A percentile compares a stretch with the other conserved stretches of the same genome.
These are phyloP conservation scores for Halictus ligatus DNA, from an alignment of 2,888 invertebrate genomes.

Conservation along the genomic window DNA sequence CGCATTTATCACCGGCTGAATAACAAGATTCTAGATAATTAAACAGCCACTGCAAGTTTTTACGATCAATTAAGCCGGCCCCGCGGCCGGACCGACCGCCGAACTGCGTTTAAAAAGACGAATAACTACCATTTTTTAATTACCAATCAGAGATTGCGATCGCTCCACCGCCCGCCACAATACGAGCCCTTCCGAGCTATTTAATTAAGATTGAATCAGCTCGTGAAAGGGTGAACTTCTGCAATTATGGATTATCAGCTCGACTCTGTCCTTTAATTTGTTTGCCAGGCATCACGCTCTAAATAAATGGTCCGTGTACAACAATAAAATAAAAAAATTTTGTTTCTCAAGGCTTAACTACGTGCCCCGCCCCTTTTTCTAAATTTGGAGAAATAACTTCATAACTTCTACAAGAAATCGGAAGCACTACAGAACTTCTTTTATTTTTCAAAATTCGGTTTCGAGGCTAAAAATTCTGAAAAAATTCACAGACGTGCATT, in stretches of 20 bases:
- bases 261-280: not conserved
- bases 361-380: too few species aligned
- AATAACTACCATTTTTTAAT: not conserved
- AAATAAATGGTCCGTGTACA: too few species aligned
- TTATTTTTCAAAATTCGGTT: too few species aligned
- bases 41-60: not conserved
- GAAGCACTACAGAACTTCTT: too few species aligned
- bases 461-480: too few species aligned
- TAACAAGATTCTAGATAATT: not conserved
- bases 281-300: too few species aligned
- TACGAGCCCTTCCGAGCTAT: not conserved
- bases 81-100: not conserved
- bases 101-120: not conserved
- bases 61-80: not conserved
- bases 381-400: too few species aligned
- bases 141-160: not conserved
- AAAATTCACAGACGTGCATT: too few species aligned
- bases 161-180: not conserved
- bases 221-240: conserved; percentile 12
- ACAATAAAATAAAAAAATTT: too few species aligned
- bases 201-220: conserved; percentile 9
- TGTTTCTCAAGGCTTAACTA: too few species aligned
- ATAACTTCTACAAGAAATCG: too few species aligned
- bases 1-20: not conserved
- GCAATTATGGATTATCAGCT: conserved; percentile 9